Percentiles rank a stretch among this genome's conserved stretches.
Conservation (phyloP, 2,888 invertebrate species). For the Tenthredo scrophulariae region DNA sequence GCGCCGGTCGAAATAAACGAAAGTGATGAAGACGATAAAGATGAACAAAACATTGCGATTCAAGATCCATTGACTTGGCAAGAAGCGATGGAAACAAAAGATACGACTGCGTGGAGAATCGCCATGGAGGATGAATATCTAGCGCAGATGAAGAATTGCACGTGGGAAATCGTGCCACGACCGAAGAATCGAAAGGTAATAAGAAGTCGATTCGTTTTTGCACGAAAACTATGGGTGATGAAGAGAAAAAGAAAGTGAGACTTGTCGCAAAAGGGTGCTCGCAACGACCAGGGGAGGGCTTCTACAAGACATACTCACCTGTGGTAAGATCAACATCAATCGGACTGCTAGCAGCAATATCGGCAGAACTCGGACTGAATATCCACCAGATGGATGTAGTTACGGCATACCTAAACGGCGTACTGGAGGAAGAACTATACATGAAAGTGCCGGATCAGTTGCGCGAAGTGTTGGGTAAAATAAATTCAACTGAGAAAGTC, state of each 20-base stretch:
- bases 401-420: too few species aligned
- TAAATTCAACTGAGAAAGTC: neutral
- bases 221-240: slow-evolving; percentile 39
- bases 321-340: too few species aligned
- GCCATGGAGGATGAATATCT: slow-evolving; percentile 55
- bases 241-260: slow-evolving; percentile 23
- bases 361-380: too few species aligned
- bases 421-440: too few species aligned
- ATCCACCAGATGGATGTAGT: too few species aligned
- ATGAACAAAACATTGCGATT: slow-evolving; percentile 7
- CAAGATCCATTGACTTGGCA: slow-evolving; percentile 44
- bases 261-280: slow-evolving; percentile 56
- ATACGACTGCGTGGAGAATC: slow-evolving; percentile 39
- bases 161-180: slow-evolving; percentile 55
- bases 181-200: slow-evolving; percentile 54
- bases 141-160: slow-evolving; percentile 53
- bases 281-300: too few species aligned
- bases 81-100: neutral
- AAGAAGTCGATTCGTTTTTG: slow-evolving; percentile 55
- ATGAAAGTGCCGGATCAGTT: too few species aligned
- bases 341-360: too few species aligned
- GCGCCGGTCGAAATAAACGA: too few species aligned
- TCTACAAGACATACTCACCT: too few species aligned
- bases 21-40: neutral
- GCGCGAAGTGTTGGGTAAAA: neutral